Evolutionary conservation across 1,140 invertebrate genomes (phyloP).

Genomic region (Anadara kagoshimensis): DNA sequence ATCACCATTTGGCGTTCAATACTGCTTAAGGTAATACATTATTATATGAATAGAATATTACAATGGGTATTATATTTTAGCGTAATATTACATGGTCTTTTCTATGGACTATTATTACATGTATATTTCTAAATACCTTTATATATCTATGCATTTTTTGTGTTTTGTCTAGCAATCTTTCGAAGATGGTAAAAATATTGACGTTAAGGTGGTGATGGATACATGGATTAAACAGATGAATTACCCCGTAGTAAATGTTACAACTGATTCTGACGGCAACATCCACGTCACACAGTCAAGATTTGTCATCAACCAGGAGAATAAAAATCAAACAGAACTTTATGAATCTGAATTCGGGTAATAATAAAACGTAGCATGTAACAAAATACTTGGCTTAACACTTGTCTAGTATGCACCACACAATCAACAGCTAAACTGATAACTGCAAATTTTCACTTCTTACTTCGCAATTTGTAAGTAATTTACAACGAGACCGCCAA

Average conservation of each 20-base stretch:
- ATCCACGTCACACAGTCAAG: constrained; percentile 49
- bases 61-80: constrained; percentile 6
- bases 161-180: no score
- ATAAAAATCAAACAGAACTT: constrained; percentile 46
- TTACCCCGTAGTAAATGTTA: constrained; percentile 87
- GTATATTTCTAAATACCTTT: not conserved
- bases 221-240: constrained; percentile 93
- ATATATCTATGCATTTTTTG: not conserved
- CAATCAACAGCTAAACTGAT: not conserved
- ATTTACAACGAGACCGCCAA: no score
- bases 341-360: constrained; percentile 6
- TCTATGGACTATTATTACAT: not conserved
- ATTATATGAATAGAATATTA: no score
- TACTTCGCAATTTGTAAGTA: no score
- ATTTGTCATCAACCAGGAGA: constrained; percentile 52
- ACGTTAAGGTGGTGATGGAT: constrained; percentile 85
- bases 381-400: not conserved
- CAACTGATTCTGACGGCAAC: constrained; percentile 19
- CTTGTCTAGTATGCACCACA: not conserved
- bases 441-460: no score
- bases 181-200: no score
- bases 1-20: no score
- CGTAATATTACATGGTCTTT: not conserved
- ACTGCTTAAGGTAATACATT: no score
- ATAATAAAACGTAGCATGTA: no score